phyloP scores from a whole-genome alignment of 2,113 vertebrate species.

The Vicugna pacos region DNA sequence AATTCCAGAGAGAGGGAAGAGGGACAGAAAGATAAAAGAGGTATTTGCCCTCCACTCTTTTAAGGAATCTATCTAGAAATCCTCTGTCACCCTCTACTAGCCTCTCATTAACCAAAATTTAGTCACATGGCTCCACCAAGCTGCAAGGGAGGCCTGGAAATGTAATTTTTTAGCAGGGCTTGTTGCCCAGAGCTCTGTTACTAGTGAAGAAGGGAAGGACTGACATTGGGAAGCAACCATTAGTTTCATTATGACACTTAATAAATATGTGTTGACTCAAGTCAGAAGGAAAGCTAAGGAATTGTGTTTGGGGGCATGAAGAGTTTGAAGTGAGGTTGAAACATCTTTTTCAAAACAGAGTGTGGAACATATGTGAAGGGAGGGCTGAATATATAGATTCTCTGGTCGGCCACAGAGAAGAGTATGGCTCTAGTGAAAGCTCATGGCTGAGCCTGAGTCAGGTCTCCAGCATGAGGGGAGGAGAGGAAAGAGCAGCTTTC shows the following conservation, averaged over 20 bases:
- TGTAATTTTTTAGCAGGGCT: background rate
- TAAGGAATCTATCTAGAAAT: background rate
- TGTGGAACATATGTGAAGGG: background rate
- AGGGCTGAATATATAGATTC: background rate
- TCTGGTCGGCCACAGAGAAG: background rate
- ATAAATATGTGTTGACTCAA: background rate
- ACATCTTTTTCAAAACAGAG: background rate
- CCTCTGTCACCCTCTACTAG: background rate
- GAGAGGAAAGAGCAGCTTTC: background rate
- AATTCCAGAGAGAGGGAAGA: conserved; percentile 1
- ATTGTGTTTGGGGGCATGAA: background rate
- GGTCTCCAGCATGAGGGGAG: background rate
- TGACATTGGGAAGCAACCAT: background rate
- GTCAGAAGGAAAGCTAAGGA: background rate
- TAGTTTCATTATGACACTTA: background rate
- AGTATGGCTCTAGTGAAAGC: background rate
- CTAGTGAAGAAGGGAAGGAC: background rate
- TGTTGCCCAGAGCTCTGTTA: background rate
- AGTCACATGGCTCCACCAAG: background rate
- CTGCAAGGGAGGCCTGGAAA: background rate
- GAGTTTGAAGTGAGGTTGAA: background rate
- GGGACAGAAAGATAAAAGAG: background rate
- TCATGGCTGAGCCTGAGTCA: background rate
- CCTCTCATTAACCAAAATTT: background rate
- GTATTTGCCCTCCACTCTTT: background rate